Base-by-base conservation (phyloP, 2,888 invertebrate genomes). In the Dioctria linearis region DNA sequence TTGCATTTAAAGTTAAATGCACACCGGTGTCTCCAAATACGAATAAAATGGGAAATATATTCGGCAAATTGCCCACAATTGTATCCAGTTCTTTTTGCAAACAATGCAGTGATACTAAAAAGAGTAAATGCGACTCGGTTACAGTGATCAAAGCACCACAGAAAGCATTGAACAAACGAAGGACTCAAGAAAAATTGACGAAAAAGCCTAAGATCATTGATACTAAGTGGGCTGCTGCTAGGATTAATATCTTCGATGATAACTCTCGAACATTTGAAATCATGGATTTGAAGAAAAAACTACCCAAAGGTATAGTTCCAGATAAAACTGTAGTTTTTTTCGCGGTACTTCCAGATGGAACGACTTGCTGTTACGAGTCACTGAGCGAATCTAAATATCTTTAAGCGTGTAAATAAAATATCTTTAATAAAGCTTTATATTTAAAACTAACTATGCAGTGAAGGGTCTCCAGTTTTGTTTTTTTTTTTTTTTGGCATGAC, bases 281-380 rank as follows among this genome's bases (percentile, higher is more conserved):
- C 5, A 79, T 82, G 79, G 66, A 80, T 40, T 54, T 65, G 5
- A 78, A 69, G 46, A 59, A 61, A 5, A 75, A 69, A 37, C 8
- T 71, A 13, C 79, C 79, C 0, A 57, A 66, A 13, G 63, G 57
- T 2, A 49, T 81, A n/a, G 69, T 67, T 11, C 54, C 71, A 8
- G 75, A 76, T 43, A 67, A 57, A 40, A 79, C 82, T 6, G 25
- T 13, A 6, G 57, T 78, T 8, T 76, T 81, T 39, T 82, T 82
- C 67, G 81, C 82, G 13, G 80, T 82, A 2, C 43, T 80, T 11
- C 82, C 82, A 11, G 78, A 81, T 65, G 82, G 82, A 6, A 78
- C 80, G 8, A 76, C 81, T 4, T 75, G 69, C 67, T 80, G 81
- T 66, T 82, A 79, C 42, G 80, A 82, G 63, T 80, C 73, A 49